Evolutionary conservation across 2,888 invertebrate genomes (phyloP).

Genomic region (Drosophila borealis): DNA sequence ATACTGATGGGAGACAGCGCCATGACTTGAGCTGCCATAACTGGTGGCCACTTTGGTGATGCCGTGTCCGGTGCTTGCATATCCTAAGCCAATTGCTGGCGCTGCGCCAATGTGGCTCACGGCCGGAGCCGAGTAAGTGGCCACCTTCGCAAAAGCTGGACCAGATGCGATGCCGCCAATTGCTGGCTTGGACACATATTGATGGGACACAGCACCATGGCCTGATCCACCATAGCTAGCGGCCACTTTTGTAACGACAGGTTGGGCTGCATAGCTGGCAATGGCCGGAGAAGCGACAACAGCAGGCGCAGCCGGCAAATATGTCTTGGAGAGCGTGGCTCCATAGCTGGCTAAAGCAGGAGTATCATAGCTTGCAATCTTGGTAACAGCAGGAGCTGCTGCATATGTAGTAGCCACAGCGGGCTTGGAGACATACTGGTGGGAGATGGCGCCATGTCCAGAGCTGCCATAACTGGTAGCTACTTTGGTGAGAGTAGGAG

Average conservation of each 20-base stretch:
- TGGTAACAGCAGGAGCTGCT: slow-evolving; percentile 30
- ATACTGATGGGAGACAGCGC: slow-evolving; percentile 67
- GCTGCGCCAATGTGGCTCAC: slow-evolving; percentile 67
- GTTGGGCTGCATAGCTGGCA: slow-evolving; percentile 61
- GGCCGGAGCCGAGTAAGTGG: slow-evolving; percentile 51
- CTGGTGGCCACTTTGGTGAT: slow-evolving; percentile 9
- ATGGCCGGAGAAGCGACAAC: slow-evolving; percentile 50
- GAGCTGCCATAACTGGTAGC: slow-evolving; percentile 8
- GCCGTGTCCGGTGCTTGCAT: neutral
- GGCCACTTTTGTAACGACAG: slow-evolving; percentile 39
- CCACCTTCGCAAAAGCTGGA: slow-evolving; percentile 47
- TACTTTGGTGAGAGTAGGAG: slow-evolving; percentile 66
- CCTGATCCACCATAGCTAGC: slow-evolving; percentile 59
- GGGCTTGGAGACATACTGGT: slow-evolving; percentile 47
- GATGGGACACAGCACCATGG: slow-evolving; percentile 65
- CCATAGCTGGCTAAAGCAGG: slow-evolving; percentile 76
- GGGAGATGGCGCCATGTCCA: slow-evolving; percentile 22
- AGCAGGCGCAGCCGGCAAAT: slow-evolving; percentile 46
- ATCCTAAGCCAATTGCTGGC: slow-evolving; percentile 42
- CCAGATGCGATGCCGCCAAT: slow-evolving; percentile 49
- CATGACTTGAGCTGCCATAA: slow-evolving; percentile 32
- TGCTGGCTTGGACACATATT: slow-evolving; percentile 72
- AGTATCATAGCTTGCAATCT: slow-evolving; percentile 35
- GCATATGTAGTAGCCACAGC: slow-evolving; percentile 25
- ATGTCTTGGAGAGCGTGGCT: slow-evolving; percentile 40